Conservation (phyloP, 92 coral and sea anemone species). For the Parazoanthus atlanticus region DNA sequence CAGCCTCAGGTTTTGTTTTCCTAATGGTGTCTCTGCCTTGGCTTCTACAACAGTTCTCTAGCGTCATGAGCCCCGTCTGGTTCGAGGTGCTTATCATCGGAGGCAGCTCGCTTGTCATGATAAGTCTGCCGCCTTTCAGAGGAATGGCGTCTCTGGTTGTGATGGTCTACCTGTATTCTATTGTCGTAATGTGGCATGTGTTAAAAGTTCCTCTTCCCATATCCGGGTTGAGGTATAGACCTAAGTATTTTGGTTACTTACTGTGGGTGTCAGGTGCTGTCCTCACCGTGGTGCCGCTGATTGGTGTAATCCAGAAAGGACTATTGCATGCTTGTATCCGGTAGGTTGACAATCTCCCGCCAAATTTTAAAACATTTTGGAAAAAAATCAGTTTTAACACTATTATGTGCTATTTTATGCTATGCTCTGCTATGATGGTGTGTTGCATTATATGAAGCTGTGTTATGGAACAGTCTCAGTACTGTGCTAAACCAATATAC, state of each 20-base stretch:
- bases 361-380: too few relatives aligned
- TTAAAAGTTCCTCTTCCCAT: conserved; percentile 32
- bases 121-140: conserved; percentile 48
- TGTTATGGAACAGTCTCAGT: too few relatives aligned
- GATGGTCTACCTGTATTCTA: conserved; percentile 45
- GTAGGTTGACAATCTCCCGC: conserved; percentile 6
- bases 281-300: conserved; percentile 26
- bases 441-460: neutral
- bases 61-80: conserved; percentile 15
- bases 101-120: conserved; percentile 27
- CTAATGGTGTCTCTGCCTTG: conserved; percentile 45
- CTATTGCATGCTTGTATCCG: conserved; percentile 38
- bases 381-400: too few relatives aligned
- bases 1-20: conserved; percentile 28
- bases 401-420: neutral
- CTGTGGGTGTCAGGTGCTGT: conserved; percentile 28
- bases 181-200: conserved; percentile 46
- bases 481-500: neutral
- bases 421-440: neutral
- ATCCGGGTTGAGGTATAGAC: conserved; percentile 25
- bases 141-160: conserved; percentile 43
- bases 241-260: conserved; percentile 7
- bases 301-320: conserved; percentile 45
- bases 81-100: neutral
- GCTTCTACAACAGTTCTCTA: conserved; percentile 42